These are phyloP conservation scores for Megastigmus dorsalis DNA, from an alignment of 2,888 invertebrate species.

Conservation along the genomic window DNA sequence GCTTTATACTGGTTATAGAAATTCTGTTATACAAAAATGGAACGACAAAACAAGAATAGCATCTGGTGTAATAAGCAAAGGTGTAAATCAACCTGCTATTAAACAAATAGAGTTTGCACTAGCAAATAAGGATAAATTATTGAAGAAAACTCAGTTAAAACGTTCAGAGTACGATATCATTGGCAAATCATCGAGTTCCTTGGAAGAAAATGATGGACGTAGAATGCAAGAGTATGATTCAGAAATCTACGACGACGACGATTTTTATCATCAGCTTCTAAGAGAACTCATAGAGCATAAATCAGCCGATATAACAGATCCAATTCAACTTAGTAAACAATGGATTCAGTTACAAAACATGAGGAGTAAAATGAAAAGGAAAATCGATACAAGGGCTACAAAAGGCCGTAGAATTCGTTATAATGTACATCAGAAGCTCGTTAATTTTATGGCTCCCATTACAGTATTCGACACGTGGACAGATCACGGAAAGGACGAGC, in stretches of 20 bases:
- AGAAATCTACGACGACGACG: slow-evolving; percentile 97
- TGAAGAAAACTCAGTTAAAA: slow-evolving; percentile 87
- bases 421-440: slow-evolving; percentile 88
- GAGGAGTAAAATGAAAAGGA: slow-evolving; percentile 92
- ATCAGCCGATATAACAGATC: slow-evolving; percentile 88
- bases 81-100: slow-evolving; percentile 79
- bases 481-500: slow-evolving; percentile 86
- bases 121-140: slow-evolving; percentile 84
- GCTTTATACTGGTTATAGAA: slow-evolving; percentile 81
- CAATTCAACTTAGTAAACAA: slow-evolving; percentile 89
- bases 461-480: slow-evolving; percentile 82
- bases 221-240: slow-evolving; percentile 79
- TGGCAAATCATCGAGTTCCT: slow-evolving; percentile 75
- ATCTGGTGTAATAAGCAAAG: slow-evolving; percentile 80
- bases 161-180: slow-evolving; percentile 83
- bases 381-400: slow-evolving; percentile 94
- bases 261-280: slow-evolving; percentile 96
- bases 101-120: slow-evolving; percentile 92
- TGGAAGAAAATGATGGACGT: slow-evolving; percentile 66
- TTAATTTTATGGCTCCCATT: slow-evolving; percentile 92
- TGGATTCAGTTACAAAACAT: slow-evolving; percentile 95
- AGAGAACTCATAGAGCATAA: slow-evolving; percentile 95
- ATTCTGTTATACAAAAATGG: slow-evolving; percentile 93
- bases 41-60: slow-evolving; percentile 91
- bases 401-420: slow-evolving; percentile 95